phyloP scores from a whole-genome alignment of 2,797 vertebrate genomes.

The Pseudochaenichthys georgianus region DNA sequence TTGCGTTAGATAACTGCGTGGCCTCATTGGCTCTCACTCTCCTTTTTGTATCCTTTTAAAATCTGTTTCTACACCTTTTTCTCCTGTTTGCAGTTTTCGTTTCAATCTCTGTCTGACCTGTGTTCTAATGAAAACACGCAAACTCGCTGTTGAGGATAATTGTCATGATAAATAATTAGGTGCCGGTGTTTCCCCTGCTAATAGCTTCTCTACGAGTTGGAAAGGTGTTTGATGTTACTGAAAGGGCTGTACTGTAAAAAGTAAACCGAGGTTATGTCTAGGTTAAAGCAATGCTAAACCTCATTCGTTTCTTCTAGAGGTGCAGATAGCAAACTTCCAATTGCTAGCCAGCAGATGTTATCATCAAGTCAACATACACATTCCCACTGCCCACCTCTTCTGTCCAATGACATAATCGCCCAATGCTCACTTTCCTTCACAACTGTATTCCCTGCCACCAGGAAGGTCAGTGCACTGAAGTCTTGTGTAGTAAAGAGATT shows the following conservation, averaged over 20 bases:
- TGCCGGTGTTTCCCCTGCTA: constrained; percentile 50
- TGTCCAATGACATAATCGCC: constrained; percentile 15
- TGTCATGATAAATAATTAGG: constrained; percentile 73
- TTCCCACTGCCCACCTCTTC: constrained; percentile 6
- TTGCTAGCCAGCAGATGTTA: constrained; percentile 49
- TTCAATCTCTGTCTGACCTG: constrained; percentile 39
- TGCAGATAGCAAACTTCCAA: constrained; percentile 36
- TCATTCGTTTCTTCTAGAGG: constrained; percentile 39
- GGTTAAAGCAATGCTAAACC: constrained; percentile 58
- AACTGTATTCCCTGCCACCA: constrained; percentile 16
- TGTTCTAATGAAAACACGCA: constrained; percentile 16
- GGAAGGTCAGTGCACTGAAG: constrained; percentile 26
- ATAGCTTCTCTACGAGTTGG: constrained; percentile 51
- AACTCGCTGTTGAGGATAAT: constrained; percentile 49
- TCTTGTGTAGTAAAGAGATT: constrained; percentile 18
- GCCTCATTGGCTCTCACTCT: constrained; percentile 69
- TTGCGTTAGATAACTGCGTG: constrained; percentile 74
- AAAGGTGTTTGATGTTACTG: constrained; percentile 34
- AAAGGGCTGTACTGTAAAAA: constrained; percentile 34
- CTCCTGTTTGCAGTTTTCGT: constrained; percentile 31
- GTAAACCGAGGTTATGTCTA: constrained; percentile 59
- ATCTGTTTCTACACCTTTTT: constrained; percentile 48
- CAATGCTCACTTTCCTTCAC: constrained; percentile 26
- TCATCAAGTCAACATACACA: constrained; percentile 24
- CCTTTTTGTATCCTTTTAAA: constrained; percentile 25